These are phyloP conservation scores for Poeciliopsis presidionis DNA, from an alignment of 2,797 vertebrate genomes.

Conservation along the genomic window DNA sequence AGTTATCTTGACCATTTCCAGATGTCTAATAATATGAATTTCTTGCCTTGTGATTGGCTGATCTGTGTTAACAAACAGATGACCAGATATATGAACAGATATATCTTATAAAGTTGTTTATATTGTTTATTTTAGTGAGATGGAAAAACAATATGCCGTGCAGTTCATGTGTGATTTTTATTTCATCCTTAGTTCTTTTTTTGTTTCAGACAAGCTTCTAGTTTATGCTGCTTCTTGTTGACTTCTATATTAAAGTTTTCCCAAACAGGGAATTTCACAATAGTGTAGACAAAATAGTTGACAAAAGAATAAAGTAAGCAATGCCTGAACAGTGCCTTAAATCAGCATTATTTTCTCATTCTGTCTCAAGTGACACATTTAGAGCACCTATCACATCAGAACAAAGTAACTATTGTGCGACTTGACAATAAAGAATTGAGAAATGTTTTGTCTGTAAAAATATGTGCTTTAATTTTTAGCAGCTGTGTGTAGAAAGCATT, in stretches of 20 bases:
- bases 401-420: not conserved
- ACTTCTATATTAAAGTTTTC: not conserved
- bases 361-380: not conserved
- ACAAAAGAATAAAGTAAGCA: not conserved
- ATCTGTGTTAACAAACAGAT: not conserved
- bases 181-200: not conserved
- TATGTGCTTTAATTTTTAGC: not conserved
- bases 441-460: not conserved
- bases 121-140: not conserved
- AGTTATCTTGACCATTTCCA: not conserved
- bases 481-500: not conserved
- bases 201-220: not conserved
- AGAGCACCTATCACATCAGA: not conserved
- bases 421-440: not conserved
- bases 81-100: not conserved
- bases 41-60: not conserved
- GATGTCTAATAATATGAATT: not conserved
- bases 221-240: not conserved
- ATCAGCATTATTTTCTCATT: not conserved
- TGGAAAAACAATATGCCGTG: not conserved
- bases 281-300: not conserved
- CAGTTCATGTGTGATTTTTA: not conserved
- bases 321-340: not conserved
- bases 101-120: not conserved
- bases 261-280: not conserved